Percentiles rank a stretch among this genome's conserved stretches.
phyloP scores from a whole-genome alignment of 1,140 invertebrate genomes.

The Lepidurus apus region DNA sequence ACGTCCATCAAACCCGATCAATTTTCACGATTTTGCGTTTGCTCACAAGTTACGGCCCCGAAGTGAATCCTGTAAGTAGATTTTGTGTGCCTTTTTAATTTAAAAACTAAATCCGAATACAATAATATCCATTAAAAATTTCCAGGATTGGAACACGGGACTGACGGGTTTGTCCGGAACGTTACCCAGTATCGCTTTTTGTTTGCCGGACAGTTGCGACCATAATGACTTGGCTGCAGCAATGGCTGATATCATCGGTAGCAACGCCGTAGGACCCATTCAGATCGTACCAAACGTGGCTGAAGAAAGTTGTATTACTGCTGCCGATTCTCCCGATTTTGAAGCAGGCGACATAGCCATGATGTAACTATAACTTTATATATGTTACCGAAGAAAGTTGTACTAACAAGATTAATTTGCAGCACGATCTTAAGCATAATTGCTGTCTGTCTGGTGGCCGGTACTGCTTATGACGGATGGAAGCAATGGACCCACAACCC shows the following conservation, averaged over 20 bases:
- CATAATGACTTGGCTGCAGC: constrained; percentile 25
- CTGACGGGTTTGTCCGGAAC: background rate
- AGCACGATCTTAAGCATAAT: background rate
- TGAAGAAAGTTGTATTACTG: constrained; percentile 24
- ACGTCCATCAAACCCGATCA: background rate
- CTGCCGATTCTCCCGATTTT: background rate
- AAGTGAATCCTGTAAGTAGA: background rate
- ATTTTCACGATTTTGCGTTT: background rate
- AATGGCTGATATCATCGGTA: constrained; percentile 25
- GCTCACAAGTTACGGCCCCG: background rate
- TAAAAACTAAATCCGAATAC: background rate
- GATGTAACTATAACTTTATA: background rate
- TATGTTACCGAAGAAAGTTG: background rate
- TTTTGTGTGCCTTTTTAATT: background rate
- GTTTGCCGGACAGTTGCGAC: constrained; percentile 31
- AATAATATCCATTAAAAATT: background rate
- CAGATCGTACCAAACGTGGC: background rate
- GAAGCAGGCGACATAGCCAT: constrained; percentile 19
- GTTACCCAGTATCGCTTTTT: constrained; percentile 28
- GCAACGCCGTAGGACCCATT: background rate
- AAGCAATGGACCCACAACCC: constrained; percentile 6
- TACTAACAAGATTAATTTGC: background rate
- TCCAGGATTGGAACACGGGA: background rate
- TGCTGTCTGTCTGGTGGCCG: background rate
- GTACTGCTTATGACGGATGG: background rate